Evolutionary conservation across 1,140 invertebrate species (phyloP), one percentile per base, ranked within the genome.

Genomic region (Homalodisca vitripennis): DNA sequence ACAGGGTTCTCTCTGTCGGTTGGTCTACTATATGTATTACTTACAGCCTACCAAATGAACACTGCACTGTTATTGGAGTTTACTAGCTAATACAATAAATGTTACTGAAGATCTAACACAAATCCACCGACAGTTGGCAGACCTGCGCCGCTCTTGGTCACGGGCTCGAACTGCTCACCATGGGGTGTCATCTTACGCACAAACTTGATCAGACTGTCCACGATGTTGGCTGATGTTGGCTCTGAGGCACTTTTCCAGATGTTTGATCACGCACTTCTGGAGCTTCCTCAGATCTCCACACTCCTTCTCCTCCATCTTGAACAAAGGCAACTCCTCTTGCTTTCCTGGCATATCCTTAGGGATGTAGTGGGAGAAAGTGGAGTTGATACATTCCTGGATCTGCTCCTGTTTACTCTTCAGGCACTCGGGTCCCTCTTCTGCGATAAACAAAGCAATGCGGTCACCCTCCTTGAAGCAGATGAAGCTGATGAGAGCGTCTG

Each of bases 381-480:
- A 72, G 73, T 92, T 90, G 0, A 86, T 68, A 74, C 91, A 93
- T 0, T 83, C 73, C 74, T 83, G 80, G 2, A 92, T 83, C 1
- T 78, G 82, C 30, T 86, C 81, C 70, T 84, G 80, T 74, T 89
- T 86, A 1, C 82, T 79, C 66, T 83, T 72, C 47, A 92, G 79
- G 74, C 91, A 92, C 74, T 92, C 88, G 3, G 88, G 86, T 1
- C 91, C 91, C 62, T 87, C 84, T 73, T 91, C 89, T 46, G 90
- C 86, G 55, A 92, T 89, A 74, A 93, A 93, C 69, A 92, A 81
- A 1, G 91, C 91, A 74, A 93, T 89, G 72, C 90, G 85, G 77
- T 93, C 90, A 3, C 92, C 92, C 72, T 92, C 90, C 71, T 90
- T 91, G 63, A 81, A 85, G 75, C 92, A 93, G 22, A 88, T 80